phyloP scores from a whole-genome alignment of 1,140 invertebrate genomes.

The Drosophila simulans region DNA sequence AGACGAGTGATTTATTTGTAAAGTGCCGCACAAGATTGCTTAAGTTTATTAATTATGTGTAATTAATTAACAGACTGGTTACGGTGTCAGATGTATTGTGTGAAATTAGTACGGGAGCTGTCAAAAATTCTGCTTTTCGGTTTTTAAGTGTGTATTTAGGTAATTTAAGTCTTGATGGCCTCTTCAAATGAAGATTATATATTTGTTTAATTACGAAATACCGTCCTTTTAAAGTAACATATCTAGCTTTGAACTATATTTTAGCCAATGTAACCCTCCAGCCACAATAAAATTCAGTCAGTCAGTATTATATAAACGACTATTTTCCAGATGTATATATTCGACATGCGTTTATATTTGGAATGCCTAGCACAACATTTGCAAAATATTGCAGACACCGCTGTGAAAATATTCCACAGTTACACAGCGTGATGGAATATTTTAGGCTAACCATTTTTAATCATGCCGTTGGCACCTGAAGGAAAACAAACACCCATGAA shows the following conservation, averaged over 20 bases:
- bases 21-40: slow-evolving; percentile 37
- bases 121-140: too few relatives aligned
- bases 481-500: slow-evolving; percentile 30
- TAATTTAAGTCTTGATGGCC: too few relatives aligned
- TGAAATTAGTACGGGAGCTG: not conserved
- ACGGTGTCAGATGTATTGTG: slow-evolving; percentile 1
- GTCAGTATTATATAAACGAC: not conserved
- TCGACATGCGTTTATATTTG: slow-evolving; percentile 18
- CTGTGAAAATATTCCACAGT: slow-evolving; percentile 41
- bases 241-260: too few relatives aligned
- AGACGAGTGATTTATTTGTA: slow-evolving; percentile 60
- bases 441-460: slow-evolving; percentile 63
- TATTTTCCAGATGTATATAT: slow-evolving; percentile 8
- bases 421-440: slow-evolving; percentile 41
- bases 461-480: slow-evolving; percentile 58
- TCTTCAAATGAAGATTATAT: too few relatives aligned
- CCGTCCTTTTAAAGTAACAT: too few relatives aligned
- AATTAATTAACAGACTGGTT: slow-evolving; percentile 51
- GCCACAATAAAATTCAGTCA: not conserved
- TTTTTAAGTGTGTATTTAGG: too few relatives aligned
- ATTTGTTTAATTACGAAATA: too few relatives aligned
- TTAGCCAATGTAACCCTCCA: too few relatives aligned
- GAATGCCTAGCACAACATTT: slow-evolving; percentile 2
- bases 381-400: not conserved
- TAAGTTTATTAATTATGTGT: slow-evolving; percentile 69